Conservation (phyloP, 2,797 vertebrate species). For the Scleropages formosus region DNA sequence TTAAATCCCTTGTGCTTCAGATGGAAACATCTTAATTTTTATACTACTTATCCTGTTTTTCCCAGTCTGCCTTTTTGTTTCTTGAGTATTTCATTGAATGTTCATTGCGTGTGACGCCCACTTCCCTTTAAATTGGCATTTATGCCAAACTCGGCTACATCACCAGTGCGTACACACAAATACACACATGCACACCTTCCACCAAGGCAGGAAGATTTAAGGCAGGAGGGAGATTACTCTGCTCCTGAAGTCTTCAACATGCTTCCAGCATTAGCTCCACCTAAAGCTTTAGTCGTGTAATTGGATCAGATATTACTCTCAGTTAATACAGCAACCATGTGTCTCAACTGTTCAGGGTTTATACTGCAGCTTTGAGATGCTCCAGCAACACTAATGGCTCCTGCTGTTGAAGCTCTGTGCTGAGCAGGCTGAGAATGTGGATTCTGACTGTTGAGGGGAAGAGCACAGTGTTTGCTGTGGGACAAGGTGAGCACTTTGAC, state of each 20-base stretch:
- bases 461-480: no score
- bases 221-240: no score
- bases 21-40: conserved; percentile 5
- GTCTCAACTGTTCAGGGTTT: neutral
- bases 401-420: no score
- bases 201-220: neutral
- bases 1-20: conserved; percentile 6
- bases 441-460: no score
- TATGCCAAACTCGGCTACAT: no score
- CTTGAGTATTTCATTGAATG: neutral
- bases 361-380: neutral
- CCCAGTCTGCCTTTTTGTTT: neutral
- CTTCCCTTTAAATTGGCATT: neutral
- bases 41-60: neutral
- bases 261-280: neutral
- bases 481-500: neutral
- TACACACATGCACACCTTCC: no score
- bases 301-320: no score
- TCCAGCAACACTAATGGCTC: neutral
- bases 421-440: no score
- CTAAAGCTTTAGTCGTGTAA: neutral
- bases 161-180: no score
- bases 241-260: neutral
- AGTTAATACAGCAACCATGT: no score
- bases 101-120: neutral